phyloP scores from a whole-genome alignment of 2,888 invertebrate genomes.

The Eudasyphora cyanicolor region DNA sequence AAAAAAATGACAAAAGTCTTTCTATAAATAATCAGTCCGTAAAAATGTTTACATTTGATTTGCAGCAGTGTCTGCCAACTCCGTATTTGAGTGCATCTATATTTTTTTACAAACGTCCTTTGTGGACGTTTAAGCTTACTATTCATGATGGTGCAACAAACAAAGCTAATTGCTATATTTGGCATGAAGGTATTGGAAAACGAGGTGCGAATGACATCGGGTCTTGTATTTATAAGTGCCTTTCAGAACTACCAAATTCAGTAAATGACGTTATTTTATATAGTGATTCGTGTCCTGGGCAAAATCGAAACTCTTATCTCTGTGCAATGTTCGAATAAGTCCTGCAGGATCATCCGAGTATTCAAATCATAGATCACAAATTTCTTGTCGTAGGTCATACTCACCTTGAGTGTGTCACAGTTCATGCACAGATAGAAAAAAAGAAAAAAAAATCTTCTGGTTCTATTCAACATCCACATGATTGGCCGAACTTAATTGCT shows the following conservation, averaged over 20 bases:
- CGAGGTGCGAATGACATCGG: too few relatives aligned
- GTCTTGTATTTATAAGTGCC: constrained; percentile 23
- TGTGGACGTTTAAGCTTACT: too few relatives aligned
- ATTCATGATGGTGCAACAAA: too few relatives aligned
- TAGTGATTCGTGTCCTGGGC: constrained; percentile 43
- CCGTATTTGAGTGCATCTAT: constrained; percentile 50
- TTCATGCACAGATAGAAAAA: constrained; percentile 59
- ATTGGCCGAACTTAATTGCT: constrained; percentile 57
- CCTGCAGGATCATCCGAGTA: constrained; percentile 45
- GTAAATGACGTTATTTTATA: constrained; percentile 32
- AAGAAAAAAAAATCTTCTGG: constrained; percentile 55
- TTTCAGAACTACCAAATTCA: constrained; percentile 38
- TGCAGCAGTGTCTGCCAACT: constrained; percentile 46
- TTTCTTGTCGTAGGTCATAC: constrained; percentile 62
- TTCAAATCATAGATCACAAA: constrained; percentile 60
- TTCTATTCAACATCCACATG: constrained; percentile 55
- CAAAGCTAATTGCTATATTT: too few relatives aligned
- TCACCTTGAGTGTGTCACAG: constrained; percentile 60
- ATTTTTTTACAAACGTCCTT: too few relatives aligned
- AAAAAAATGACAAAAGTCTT: too few relatives aligned
- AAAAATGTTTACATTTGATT: too few relatives aligned
- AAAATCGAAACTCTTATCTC: constrained; percentile 49
- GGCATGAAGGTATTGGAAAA: too few relatives aligned
- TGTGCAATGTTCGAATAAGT: constrained; percentile 51
- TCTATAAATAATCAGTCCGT: too few relatives aligned